phyloP scores from a whole-genome alignment of 2,797 vertebrate species.

The Alauda arvensis region DNA sequence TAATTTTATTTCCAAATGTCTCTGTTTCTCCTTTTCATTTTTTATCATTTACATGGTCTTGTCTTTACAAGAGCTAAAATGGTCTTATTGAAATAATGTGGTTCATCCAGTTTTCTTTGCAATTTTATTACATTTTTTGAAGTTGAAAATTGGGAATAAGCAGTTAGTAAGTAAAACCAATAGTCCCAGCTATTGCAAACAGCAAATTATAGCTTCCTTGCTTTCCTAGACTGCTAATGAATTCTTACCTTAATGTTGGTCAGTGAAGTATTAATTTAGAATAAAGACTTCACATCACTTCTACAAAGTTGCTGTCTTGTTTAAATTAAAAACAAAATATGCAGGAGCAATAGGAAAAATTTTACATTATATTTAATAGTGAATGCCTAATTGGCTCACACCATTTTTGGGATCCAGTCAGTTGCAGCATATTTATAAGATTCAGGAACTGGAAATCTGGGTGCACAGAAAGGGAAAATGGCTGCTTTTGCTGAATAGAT shows the following conservation, averaged over 20 bases:
- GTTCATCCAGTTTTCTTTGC: neutral
- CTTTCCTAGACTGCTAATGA: neutral
- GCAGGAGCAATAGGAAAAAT: neutral
- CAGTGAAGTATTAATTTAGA: neutral
- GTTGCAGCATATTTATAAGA: neutral
- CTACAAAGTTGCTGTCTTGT: neutral
- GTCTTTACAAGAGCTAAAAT: neutral
- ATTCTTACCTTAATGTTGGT: neutral
- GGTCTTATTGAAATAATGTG: neutral
- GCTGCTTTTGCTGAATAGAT: neutral
- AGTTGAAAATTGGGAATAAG: neutral
- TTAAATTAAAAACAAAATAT: neutral
- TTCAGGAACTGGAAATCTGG: neutral
- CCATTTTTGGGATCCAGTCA: neutral
- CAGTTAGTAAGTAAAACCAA: neutral
- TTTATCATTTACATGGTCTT: neutral
- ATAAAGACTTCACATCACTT: neutral
- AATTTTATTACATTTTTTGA: neutral
- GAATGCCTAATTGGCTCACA: neutral
- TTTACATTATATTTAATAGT: neutral
- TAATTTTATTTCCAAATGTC: neutral
- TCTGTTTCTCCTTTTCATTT: neutral
- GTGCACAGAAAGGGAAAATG: neutral
- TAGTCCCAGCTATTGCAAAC: neutral
- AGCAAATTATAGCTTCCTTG: neutral